Conservation (phyloP, 1,140 invertebrate genomes). For the Maconellicoccus hirsutus region DNA sequence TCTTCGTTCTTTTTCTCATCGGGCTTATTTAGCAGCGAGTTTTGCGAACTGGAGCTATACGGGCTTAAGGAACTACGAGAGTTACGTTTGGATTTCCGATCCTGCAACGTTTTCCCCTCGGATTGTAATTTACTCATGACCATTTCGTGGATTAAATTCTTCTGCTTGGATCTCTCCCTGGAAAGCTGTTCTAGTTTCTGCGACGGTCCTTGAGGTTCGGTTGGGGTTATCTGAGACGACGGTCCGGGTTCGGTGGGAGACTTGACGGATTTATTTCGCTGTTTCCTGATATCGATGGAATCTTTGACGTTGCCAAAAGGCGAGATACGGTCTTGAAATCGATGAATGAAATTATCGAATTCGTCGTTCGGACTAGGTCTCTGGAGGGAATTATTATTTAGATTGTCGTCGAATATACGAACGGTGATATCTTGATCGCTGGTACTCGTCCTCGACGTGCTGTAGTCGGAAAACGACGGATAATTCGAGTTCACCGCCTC, state of each 20-base stretch:
- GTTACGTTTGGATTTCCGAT: constrained; percentile 42
- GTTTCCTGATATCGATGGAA: constrained; percentile 55
- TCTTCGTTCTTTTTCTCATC: constrained; percentile 12
- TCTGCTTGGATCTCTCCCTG: constrained; percentile 53
- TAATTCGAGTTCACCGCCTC: constrained; percentile 24
- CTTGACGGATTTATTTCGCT: constrained; percentile 33
- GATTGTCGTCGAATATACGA: constrained; percentile 30
- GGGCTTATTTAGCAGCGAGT: constrained; percentile 21
- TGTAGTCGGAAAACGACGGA: background rate
- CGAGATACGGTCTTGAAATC: constrained; percentile 53
- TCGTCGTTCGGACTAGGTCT: constrained; percentile 26
- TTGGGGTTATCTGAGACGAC: background rate
- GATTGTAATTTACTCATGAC: constrained; percentile 63
- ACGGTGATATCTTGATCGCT: constrained; percentile 34
- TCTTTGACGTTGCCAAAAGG: constrained; percentile 59
- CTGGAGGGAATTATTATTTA: constrained; percentile 7
- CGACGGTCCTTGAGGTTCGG: constrained; percentile 36
- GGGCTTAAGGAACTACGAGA: constrained; percentile 33
- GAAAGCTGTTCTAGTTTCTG: constrained; percentile 51
- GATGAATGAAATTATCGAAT: constrained; percentile 53
- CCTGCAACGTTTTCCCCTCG: constrained; percentile 50
- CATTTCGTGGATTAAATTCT: constrained; percentile 58
- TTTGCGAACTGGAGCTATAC: constrained; percentile 24
- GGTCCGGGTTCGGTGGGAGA: background rate
- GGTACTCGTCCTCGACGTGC: constrained; percentile 3